These are phyloP conservation scores for Arctocebus calabarensis DNA, from an alignment of 2,797 vertebrate genomes.

Conservation along the genomic window DNA sequence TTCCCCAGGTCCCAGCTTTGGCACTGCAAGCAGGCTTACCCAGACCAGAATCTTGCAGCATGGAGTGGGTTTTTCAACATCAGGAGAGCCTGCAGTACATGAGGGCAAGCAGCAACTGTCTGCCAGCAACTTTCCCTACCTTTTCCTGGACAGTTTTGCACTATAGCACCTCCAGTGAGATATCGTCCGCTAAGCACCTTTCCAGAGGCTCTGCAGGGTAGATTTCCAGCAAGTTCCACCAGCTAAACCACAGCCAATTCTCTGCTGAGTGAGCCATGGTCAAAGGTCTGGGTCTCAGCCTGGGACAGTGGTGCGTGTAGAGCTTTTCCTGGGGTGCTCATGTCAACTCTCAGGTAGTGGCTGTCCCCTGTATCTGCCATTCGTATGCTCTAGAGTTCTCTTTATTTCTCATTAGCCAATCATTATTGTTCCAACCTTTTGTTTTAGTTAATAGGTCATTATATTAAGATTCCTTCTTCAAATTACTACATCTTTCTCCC, in stretches of 20 bases:
- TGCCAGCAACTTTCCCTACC: background rate
- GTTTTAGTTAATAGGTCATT: background rate
- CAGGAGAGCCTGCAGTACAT: background rate
- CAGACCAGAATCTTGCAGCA: rapidly evolving
- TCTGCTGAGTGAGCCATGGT: background rate
- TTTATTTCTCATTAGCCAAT: background rate
- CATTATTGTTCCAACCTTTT: background rate
- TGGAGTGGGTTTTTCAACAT: background rate
- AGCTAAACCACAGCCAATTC: background rate
- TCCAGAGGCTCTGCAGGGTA: rapidly evolving
- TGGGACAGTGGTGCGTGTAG: rapidly evolving
- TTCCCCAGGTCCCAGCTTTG: rapidly evolving
- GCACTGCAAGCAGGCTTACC: background rate
- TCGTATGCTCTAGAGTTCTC: background rate
- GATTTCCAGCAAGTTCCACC: background rate
- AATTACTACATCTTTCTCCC: background rate
- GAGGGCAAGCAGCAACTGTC: background rate
- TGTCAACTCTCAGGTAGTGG: background rate
- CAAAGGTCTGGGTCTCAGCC: background rate
- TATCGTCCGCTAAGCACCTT: background rate
- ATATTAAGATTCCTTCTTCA: background rate
- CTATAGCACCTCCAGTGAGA: background rate
- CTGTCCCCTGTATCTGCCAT: background rate
- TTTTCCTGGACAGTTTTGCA: background rate
- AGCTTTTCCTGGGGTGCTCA: background rate